Percentiles rank a stretch among this genome's conserved stretches.
Evolutionary conservation across 2,113 vertebrate species (phyloP).

Genomic region (Orientallactaga bullata): DNA sequence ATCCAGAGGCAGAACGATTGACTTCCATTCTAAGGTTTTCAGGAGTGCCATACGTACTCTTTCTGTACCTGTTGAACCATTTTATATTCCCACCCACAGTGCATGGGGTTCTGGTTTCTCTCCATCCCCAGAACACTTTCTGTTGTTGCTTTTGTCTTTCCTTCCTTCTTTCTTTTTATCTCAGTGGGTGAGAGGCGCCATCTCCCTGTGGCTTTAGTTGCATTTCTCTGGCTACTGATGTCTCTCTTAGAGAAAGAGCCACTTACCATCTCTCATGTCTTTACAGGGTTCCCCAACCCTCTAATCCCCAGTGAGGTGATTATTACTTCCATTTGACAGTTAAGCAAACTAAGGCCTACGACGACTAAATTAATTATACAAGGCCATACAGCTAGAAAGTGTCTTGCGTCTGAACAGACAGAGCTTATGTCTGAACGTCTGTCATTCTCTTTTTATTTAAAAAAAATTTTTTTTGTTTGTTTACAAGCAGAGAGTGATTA

Average conservation of each 20-base stretch:
- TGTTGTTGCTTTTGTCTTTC: not conserved
- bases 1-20: not conserved
- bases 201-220: not conserved
- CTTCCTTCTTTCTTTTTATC: not conserved
- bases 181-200: no score
- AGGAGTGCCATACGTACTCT: fast-evolving
- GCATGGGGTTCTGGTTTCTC: not conserved
- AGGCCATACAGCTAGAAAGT: not conserved
- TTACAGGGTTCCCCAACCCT: not conserved
- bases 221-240: not conserved
- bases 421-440: not conserved
- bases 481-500: no score
- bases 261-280: not conserved
- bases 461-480: no score
- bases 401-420: no score
- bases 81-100: not conserved
- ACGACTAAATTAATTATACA: not conserved
- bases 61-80: not conserved
- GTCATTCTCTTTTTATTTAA: no score
- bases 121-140: not conserved
- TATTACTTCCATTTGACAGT: not conserved
- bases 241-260: not conserved
- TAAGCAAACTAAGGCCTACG: not conserved
- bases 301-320: not conserved
- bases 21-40: not conserved